Conservation (phyloP, 2,113 vertebrate genomes). For the Larimichthys polyactis region DNA sequence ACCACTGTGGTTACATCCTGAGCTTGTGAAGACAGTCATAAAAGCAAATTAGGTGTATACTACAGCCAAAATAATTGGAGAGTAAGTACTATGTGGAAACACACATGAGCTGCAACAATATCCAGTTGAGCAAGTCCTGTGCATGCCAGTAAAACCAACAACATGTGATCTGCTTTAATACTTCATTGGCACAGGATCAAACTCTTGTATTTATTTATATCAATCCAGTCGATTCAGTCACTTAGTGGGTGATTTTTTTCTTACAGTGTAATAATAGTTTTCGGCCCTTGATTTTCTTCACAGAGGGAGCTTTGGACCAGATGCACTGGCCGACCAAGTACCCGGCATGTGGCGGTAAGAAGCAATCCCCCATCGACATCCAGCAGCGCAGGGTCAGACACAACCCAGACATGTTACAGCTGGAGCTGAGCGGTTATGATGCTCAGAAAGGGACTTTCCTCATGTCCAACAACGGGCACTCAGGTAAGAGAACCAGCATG, state of each 20-base stretch:
- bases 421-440: slow-evolving; percentile 86
- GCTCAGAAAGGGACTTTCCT: slow-evolving; percentile 74
- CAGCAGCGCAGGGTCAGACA: slow-evolving; percentile 81
- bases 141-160: background rate
- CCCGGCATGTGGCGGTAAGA: slow-evolving; percentile 81
- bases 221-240: background rate
- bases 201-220: background rate
- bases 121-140: slow-evolving; percentile 21
- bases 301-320: slow-evolving; percentile 87
- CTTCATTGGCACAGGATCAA: background rate
- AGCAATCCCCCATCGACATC: slow-evolving; percentile 92
- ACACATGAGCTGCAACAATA: background rate
- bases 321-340: slow-evolving; percentile 87
- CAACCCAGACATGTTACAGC: slow-evolving; percentile 78
- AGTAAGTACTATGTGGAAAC: background rate
- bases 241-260: background rate
- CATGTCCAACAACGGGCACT: slow-evolving; percentile 92
- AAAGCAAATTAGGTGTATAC: background rate
- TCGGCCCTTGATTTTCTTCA: background rate
- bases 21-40: background rate
- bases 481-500: slow-evolving; percentile 81
- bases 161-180: background rate
- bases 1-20: slow-evolving; percentile 1
- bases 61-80: background rate
- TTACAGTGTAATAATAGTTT: background rate